Evolutionary conservation across 2,888 invertebrate genomes (phyloP).

Genomic region (Drosophila vallismaia): DNA sequence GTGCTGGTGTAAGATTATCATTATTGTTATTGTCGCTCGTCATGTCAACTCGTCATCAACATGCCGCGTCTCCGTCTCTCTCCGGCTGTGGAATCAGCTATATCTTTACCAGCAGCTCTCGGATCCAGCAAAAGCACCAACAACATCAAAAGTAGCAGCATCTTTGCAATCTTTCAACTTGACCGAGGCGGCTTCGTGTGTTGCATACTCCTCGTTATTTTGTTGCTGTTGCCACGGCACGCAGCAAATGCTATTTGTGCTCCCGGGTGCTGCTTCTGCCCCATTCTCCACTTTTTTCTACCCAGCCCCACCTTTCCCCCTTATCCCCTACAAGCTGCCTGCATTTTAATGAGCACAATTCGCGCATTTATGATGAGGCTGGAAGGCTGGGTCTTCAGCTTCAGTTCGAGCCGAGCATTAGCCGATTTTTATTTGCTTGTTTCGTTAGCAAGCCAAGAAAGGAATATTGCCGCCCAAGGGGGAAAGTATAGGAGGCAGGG

Average conservation of each 20-base stretch:
- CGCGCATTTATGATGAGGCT: slow-evolving; percentile 73
- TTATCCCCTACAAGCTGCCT: slow-evolving; percentile 49
- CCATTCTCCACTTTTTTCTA: slow-evolving; percentile 3
- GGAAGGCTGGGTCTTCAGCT: not conserved
- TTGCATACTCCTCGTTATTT: slow-evolving; percentile 57
- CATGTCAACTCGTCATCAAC: slow-evolving; percentile 79
- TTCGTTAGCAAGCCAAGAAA: slow-evolving; percentile 70
- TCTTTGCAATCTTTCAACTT: slow-evolving; percentile 68
- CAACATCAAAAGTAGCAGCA: slow-evolving; percentile 8
- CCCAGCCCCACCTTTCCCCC: slow-evolving; percentile 4
- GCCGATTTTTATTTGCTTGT: slow-evolving; percentile 75
- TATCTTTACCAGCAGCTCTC: slow-evolving; percentile 10
- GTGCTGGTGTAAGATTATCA: slow-evolving; percentile 63
- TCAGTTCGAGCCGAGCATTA: slow-evolving; percentile 52
- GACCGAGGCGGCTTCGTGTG: slow-evolving; percentile 54
- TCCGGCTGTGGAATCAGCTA: slow-evolving; percentile 10
- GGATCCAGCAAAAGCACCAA: slow-evolving; percentile 40
- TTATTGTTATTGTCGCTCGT: slow-evolving; percentile 77
- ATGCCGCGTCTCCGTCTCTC: slow-evolving; percentile 41
- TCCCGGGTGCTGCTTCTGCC: slow-evolving; percentile 45
- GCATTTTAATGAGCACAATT: slow-evolving; percentile 79
- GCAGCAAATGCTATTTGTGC: slow-evolving; percentile 71
- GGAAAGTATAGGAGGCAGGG: slow-evolving; percentile 20
- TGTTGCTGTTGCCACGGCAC: slow-evolving; percentile 65
- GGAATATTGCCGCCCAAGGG: slow-evolving; percentile 45